A percentile compares a stretch with the other conserved stretches of the same genome.
These are phyloP conservation scores for Epizoanthus rinbou DNA, from an alignment of 92 coral and sea anemone genomes.

Conservation along the genomic window DNA sequence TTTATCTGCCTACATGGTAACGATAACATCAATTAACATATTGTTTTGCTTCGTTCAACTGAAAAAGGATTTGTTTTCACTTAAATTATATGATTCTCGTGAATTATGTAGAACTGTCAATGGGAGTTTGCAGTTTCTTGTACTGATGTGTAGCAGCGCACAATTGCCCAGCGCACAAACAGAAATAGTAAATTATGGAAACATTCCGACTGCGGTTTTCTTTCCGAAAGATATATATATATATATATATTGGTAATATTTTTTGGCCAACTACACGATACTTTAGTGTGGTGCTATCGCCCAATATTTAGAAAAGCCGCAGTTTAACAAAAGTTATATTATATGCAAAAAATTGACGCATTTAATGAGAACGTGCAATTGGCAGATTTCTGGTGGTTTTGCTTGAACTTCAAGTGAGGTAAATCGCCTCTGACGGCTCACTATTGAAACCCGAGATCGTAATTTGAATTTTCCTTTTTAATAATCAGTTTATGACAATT, in stretches of 20 bases:
- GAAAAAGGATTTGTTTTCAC: constrained; percentile 22
- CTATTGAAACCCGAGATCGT: neutral
- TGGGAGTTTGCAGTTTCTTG: neutral
- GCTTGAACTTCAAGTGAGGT: neutral
- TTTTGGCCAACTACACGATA: neutral
- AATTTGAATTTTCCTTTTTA: constrained; percentile 7
- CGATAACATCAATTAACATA: neutral
- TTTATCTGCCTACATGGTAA: neutral
- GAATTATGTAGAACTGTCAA: constrained; percentile 6
- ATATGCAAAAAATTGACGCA: neutral
- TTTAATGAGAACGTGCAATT: constrained; percentile 8
- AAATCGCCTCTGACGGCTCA: too few relatives aligned
- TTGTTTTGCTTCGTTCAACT: neutral
- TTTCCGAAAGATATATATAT: neutral
- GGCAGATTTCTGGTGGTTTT: neutral
- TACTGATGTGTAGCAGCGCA: neutral
- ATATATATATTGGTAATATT: neutral
- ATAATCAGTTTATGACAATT: neutral
- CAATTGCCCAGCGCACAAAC: neutral
- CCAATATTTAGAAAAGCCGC: neutral
- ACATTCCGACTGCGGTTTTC: neutral
- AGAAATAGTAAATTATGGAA: neutral
- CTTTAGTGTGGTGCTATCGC: neutral
- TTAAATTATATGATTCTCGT: neutral
- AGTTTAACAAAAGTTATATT: constrained; percentile 10